Evolutionary conservation across 1,140 invertebrate genomes (phyloP), one percentile per base, ranked within the genome.

Genomic region (Chrysomallon squamiferum): DNA sequence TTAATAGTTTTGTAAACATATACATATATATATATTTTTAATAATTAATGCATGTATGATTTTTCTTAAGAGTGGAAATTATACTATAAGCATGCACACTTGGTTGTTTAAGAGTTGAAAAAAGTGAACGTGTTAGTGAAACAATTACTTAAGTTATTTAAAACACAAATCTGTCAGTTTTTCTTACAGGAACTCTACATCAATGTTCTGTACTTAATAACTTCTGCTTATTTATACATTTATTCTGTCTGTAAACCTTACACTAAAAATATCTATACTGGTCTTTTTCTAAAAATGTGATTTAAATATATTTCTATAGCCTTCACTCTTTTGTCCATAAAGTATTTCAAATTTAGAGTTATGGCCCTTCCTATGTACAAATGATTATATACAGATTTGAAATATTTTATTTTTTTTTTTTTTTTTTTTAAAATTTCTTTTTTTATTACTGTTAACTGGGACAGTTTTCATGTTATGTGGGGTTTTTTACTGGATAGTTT

Each of bases 201-300:
- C n/a, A n/a, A n/a, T n/a, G n/a, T n/a, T n/a, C n/a, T n/a, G 20
- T 62, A 67, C 41, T n/a, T 75, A 22, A 27, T 76, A 11, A 65
- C 70, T 20, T 43, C 58, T n/a, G 62, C 66, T 32, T 68, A 60
- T 25, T 69, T 69, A 47, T 47, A 20, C 45, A 47, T 47, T 4
- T 22, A 47, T 47, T 47, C n/a, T 47, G 9, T 47, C 20, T 13
- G 20, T 4, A 20, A 45, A 3, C 15, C 20, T 2, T 20, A 1
- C 20, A 20, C 43, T 11, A n/a, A 13, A n/a, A 43, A 13, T 11
- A 43, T 43, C 11, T 11, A 11, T 13, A 13, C 11, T 13, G 11
- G 11, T 43, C 41, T 13, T 43, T 13, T 43, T 13, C 11, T 43
- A 43, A n/a, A n/a, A 43, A 43, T n/a, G 11, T 13, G n/a, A n/a